Evolutionary conservation across 2,888 invertebrate species (phyloP), one percentile per base, ranked within the genome.

Genomic region (Drosophila pseudotakahashii): DNA sequence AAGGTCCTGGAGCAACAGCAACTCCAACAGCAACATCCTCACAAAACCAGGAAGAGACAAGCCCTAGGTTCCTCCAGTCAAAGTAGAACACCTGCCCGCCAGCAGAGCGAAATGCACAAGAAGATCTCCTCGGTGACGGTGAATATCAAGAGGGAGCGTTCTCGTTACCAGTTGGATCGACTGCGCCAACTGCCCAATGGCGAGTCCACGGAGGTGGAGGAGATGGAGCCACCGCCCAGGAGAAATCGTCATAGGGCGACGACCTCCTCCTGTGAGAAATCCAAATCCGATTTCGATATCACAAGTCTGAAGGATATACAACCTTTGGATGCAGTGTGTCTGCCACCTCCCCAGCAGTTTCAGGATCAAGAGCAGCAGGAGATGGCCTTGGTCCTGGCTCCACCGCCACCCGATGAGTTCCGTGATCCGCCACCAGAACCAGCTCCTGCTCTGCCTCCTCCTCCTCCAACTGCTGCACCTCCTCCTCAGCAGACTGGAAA

Each of bases 301-400:
- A 93, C 93, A 39, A 93, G 93, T 77, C 92, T 93, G 59, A 93
- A 93, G 53, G 94, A 94, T 69, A 93, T 94, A 77, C 94, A 93
- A 90, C 94, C 94, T 42, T 95, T 95, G 85, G 96, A 96, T 79
- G 95, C 96, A 87, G 93, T 96, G 1, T 93, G 94, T 32, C 91
- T 95, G 69, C 92, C 95, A 55, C 96, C 96, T 32, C 97, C 97
- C 0, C 97, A 97, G 2, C 96, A 96, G 88, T 96, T 97, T 92
- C 97, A 97, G 88, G 94, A 96, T 90, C 97, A 97, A 91, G 95
- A 95, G 52, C 97, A 95, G 53, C 97, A 97, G 86, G 94, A 96
- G 26, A 23, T 69, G 32, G 55, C 39, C 0, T 11, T 68, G 11
- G 39, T n/a, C 10, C 57, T 82, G 13, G 88, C 83, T 10, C 88